A percentile compares a stretch with the other conserved stretches of the same genome.
Evolutionary conservation across 1,140 invertebrate genomes (phyloP).

Genomic region (Polypedilum pembai): DNA sequence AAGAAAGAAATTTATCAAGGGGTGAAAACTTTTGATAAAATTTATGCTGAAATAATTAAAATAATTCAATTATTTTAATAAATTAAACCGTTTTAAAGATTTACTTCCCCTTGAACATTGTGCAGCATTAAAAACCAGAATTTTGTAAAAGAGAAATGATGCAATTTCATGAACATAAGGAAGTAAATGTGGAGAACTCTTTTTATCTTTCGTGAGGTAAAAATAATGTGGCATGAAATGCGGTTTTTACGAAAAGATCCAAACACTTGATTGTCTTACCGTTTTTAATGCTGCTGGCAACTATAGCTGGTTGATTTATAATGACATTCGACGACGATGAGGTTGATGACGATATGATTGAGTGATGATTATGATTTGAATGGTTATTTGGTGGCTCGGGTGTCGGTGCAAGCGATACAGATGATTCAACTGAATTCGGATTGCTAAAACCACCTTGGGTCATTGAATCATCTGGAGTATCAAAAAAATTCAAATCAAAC

Average conservation of each 20-base stretch:
- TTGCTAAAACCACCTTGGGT: constrained; percentile 58
- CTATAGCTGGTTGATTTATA: not conserved
- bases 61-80: no score
- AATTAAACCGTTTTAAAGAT: no score
- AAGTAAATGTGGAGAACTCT: not conserved
- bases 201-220: not conserved
- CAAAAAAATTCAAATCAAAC: constrained; percentile 72
- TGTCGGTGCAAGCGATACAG: constrained; percentile 51
- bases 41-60: no score
- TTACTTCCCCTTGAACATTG: no score
- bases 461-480: constrained; percentile 57
- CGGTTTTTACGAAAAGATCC: not conserved
- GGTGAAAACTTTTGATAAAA: no score
- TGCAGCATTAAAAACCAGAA: no score
- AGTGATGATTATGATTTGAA: not conserved
- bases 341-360: not conserved
- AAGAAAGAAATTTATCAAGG: no score
- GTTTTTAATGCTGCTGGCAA: not conserved
- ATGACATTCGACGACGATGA: not conserved
- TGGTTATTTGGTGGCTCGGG: constrained; percentile 37
- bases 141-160: not conserved
- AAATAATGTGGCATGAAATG: no score
- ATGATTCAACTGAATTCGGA: constrained; percentile 53
- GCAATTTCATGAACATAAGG: not conserved
- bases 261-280: not conserved